Evolutionary conservation across 2,113 vertebrate genomes (phyloP).

Genomic region (Corvus moneduloides): DNA sequence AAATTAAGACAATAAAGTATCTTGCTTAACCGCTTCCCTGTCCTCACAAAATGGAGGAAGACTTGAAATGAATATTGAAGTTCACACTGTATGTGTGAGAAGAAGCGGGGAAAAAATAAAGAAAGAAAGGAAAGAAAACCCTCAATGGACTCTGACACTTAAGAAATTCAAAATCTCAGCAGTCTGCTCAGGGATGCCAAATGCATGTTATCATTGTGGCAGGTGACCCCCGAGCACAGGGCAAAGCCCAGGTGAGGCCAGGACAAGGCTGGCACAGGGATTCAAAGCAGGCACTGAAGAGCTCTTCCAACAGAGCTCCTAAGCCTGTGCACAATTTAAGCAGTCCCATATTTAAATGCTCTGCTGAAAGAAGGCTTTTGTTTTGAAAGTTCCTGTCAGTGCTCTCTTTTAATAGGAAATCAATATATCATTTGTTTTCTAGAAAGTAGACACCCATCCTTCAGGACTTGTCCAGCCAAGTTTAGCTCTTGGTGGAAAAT

Average conservation of each 20-base stretch:
- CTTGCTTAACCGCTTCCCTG: not conserved
- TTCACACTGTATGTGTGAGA: not conserved
- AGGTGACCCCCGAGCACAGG: not conserved
- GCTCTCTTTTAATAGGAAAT: slow-evolving; percentile 45
- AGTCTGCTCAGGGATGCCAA: not conserved
- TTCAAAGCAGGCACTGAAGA: not conserved
- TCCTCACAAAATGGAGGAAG: not conserved
- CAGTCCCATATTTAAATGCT: not conserved
- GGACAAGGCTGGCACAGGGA: not conserved
- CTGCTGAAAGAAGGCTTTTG: slow-evolving; percentile 18
- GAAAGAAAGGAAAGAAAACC: not conserved
- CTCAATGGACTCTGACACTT: not conserved
- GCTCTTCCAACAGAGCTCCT: not conserved
- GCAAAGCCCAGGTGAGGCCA: not conserved
- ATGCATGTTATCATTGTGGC: not conserved
- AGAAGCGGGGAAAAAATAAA: not conserved
- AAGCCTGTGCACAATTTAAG: not conserved
- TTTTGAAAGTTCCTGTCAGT: slow-evolving; percentile 9
- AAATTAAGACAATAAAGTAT: not conserved
- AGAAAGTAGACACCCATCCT: slow-evolving; percentile 44
- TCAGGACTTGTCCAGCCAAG: slow-evolving; percentile 12
- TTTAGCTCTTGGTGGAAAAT: slow-evolving; percentile 46
- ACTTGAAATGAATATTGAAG: not conserved
- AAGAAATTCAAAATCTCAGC: slow-evolving; percentile 1
- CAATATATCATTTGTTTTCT: slow-evolving; percentile 58